A percentile compares a stretch with the other conserved stretches of the same genome.
These are phyloP conservation scores for Psophia crepitans DNA, from an alignment of 2,113 vertebrate species.

Conservation along the genomic window DNA sequence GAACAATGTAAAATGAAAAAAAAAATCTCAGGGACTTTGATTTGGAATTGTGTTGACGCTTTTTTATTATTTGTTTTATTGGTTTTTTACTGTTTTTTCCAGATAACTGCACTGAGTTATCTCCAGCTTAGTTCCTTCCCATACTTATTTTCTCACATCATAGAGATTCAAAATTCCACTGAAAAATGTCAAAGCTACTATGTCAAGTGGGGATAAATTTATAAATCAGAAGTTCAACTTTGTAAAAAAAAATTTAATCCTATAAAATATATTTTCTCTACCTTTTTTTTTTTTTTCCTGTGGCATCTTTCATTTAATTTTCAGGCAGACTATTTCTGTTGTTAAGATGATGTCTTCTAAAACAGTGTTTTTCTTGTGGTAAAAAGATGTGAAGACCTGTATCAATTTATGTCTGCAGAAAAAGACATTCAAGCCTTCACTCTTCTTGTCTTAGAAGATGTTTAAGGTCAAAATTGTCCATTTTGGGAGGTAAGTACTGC, in stretches of 20 bases:
- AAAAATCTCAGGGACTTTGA: background rate
- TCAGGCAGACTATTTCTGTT: background rate
- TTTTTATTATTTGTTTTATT: background rate
- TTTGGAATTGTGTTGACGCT: background rate
- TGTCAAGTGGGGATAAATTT: background rate
- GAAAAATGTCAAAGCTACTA: background rate
- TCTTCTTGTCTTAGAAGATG: background rate
- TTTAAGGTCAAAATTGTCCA: background rate
- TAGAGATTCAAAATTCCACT: background rate
- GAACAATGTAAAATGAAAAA: background rate
- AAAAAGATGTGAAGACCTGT: background rate
- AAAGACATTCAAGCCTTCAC: background rate
- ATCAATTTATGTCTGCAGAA: background rate
- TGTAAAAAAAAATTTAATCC: background rate
- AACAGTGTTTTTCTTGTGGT: background rate
- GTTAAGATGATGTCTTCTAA: background rate
- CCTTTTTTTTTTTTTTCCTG: background rate
- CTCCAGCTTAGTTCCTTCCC: background rate
- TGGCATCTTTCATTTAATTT: background rate
- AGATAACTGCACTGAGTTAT: background rate
- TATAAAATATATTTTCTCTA: background rate
- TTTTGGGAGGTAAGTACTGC: background rate
- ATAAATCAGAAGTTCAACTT: background rate
- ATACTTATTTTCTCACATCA: background rate
- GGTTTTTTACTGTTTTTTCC: background rate